Percentiles rank a stretch among this genome's conserved stretches.
Conservation (phyloP, 2,113 vertebrate genomes). For the Scortum barcoo region DNA sequence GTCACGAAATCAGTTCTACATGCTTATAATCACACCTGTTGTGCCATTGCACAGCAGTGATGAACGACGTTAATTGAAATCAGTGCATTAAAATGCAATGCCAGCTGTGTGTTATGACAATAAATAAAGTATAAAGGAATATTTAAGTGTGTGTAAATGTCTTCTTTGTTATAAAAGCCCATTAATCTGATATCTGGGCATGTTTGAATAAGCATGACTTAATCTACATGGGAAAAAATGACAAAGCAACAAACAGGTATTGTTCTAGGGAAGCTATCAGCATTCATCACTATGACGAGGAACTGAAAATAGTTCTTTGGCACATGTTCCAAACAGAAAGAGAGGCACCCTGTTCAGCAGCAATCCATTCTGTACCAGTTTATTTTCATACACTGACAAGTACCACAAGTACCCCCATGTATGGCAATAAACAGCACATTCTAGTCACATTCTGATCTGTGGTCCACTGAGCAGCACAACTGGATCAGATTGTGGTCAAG, state of each 20-base stretch:
- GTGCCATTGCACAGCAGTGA: background rate
- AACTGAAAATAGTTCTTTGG: background rate
- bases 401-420: no score
- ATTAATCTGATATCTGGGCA: background rate
- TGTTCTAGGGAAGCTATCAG: background rate
- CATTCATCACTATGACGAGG: background rate
- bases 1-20: constrained; percentile 40
- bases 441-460: no score
- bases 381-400: no score
- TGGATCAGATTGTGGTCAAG: no score
- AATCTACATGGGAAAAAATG: background rate
- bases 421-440: no score
- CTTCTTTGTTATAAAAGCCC: background rate
- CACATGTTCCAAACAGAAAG: no score
- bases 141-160: background rate
- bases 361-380: no score
- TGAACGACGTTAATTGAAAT: background rate
- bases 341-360: no score
- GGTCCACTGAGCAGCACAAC: no score
- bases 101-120: background rate
- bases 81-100: background rate
- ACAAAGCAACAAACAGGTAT: background rate
- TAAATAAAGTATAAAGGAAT: background rate
- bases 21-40: background rate
- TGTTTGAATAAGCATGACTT: background rate